These are phyloP conservation scores for Melanerpes formicivorus DNA, from an alignment of 2,113 vertebrate genomes.

Conservation along the genomic window DNA sequence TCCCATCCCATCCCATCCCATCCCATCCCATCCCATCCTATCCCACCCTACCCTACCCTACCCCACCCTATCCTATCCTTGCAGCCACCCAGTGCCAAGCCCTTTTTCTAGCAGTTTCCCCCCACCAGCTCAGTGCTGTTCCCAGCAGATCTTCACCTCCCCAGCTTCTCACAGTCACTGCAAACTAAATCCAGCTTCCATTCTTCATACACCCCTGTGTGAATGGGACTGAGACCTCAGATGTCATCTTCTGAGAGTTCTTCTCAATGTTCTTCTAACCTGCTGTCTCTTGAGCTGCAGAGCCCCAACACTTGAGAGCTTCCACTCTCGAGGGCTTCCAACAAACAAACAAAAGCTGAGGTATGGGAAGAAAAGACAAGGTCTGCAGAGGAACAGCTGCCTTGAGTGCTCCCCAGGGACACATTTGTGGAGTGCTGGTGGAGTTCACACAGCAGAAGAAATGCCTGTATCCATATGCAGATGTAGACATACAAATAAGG, in stretches of 20 bases:
- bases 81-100: background rate
- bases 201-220: accelerated
- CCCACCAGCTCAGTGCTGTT: background rate
- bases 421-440: background rate
- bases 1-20: too few relatives aligned
- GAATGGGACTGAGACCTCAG: background rate
- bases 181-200: accelerated
- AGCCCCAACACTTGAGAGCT: background rate
- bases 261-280: background rate
- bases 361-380: accelerated
- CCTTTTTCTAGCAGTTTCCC: too few relatives aligned
- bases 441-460: background rate
- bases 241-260: background rate
- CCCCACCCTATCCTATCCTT: background rate
- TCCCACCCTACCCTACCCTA: too few relatives aligned
- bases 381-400: background rate
- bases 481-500: accelerated
- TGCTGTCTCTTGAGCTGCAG: accelerated
- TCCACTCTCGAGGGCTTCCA: background rate
- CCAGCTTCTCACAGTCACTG: accelerated
- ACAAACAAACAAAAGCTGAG: background rate
- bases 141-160: background rate
- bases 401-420: background rate
- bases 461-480: accelerated
- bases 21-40: too few relatives aligned